These are phyloP conservation scores for Tragelaphus scriptus DNA, from an alignment of 2,113 vertebrate species.

Conservation along the genomic window DNA sequence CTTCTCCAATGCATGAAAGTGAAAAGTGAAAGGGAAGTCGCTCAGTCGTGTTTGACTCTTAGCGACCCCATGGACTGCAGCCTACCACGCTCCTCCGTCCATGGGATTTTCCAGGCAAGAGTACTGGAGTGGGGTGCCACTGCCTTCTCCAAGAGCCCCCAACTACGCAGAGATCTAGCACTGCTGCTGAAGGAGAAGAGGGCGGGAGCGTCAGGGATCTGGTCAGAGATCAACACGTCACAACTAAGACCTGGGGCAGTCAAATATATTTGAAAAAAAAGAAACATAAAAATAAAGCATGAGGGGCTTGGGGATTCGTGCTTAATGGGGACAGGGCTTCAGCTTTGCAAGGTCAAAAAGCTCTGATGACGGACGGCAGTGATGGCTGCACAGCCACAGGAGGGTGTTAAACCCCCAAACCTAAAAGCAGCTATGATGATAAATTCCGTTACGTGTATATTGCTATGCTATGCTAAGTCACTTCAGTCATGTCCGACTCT, in stretches of 20 bases:
- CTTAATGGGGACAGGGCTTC: not conserved
- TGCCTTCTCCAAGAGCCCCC: no score
- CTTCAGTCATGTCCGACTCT: no score
- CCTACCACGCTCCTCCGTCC: no score
- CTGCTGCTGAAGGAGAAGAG: no score
- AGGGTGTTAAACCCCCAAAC: not conserved
- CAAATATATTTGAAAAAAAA: not conserved
- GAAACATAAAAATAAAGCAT: not conserved
- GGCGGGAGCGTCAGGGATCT: not conserved
- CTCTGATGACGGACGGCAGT: not conserved
- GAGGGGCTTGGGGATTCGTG: not conserved
- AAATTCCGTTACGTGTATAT: not conserved
- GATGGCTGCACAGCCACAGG: rapidly evolving
- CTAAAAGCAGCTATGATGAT: not conserved
- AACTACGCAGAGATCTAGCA: no score
- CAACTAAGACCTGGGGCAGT: not conserved
- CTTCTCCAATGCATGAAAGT: no score
- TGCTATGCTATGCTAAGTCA: not conserved
- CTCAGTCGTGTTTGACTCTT: no score
- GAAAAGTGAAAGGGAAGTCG: no score
- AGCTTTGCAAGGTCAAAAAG: not conserved
- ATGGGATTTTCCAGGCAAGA: no score
- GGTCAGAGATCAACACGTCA: not conserved
- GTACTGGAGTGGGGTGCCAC: no score
- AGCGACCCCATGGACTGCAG: no score